Base-by-base conservation (phyloP, 1,140 invertebrate genomes). In the Trachymyrmex septentrionalis region DNA sequence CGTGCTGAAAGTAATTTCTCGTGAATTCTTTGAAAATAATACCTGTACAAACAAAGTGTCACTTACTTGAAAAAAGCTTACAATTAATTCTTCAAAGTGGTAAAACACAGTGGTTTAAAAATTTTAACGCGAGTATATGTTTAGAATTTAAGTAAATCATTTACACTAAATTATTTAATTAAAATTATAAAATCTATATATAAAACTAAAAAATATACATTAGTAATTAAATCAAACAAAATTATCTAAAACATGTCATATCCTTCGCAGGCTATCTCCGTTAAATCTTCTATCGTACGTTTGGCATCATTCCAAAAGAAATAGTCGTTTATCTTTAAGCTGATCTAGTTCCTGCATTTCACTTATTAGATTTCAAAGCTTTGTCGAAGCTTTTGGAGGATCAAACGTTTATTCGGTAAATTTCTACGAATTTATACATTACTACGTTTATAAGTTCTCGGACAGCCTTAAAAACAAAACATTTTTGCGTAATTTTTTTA, bases 211-310 rank as follows among this genome's bases (percentile, higher is more conserved):
- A 34, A 5, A 7, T 34, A 48, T 50, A 50, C 27, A 6, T 9
- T 21, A 44, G 0, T 48, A 69, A 69, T 50, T 69, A 27, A 50
- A 50, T 0, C 1, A 2, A 21, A 66, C 7, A 48, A 66, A 38
- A 64, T 64, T 27, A 7, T 34, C 9, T 34, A 12, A 38, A 66
- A 12, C 4, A 24, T 48, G 34, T 38, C 34, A 38, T 21, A 44
- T 67, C 1, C 9, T 4, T 67, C 12, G n/a, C 66, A 69, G 10
- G 2, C 24, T 50, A 27, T 24, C 9, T 21, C 21, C 10, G 10
- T 38, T 73, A 38, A 73, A 57, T 73, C 30, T 57, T 73, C n/a
- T 38, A 73, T 57, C 53, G n/a, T 57, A n/a, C 9, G 5, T n/a
- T 34, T 59, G 55, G 55, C 73, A 76, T 27, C n/a, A 19, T 44